Conservation (phyloP, 2,113 vertebrate species). For the Coptodon rendalli region DNA sequence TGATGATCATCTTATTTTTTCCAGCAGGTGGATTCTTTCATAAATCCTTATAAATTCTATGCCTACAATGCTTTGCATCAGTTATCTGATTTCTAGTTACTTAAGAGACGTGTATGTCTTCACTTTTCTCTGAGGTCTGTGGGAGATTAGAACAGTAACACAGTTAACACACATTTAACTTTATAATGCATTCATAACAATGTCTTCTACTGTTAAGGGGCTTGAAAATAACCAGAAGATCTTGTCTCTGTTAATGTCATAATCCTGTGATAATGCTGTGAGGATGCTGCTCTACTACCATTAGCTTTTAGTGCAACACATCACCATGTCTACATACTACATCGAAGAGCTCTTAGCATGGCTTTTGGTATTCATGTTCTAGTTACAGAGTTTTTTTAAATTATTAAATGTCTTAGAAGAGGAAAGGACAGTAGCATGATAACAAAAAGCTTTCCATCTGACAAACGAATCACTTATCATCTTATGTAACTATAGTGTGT, state of each 20-base stretch:
- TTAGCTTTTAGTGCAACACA: neutral
- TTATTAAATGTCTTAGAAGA: neutral
- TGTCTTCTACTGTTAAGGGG: neutral
- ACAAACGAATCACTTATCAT: neutral
- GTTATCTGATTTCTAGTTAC: neutral
- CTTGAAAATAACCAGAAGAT: neutral
- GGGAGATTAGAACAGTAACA: neutral
- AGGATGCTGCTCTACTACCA: neutral
- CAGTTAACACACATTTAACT: neutral
- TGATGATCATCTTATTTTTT: neutral
- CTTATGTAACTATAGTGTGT: neutral
- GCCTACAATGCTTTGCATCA: neutral
- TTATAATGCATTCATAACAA: neutral
- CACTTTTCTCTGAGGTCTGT: neutral
- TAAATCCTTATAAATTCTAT: neutral
- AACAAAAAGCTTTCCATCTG: neutral
- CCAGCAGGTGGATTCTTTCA: neutral
- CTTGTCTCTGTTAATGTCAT: neutral
- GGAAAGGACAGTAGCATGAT: neutral
- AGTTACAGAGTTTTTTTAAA: neutral
- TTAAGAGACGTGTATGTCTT: neutral
- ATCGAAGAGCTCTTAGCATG: neutral
- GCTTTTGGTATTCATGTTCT: neutral
- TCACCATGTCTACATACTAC: neutral
- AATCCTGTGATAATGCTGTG: neutral